Evolutionary conservation across 2,888 invertebrate genomes (phyloP).

Genomic region (Darwinula stevensoni): DNA sequence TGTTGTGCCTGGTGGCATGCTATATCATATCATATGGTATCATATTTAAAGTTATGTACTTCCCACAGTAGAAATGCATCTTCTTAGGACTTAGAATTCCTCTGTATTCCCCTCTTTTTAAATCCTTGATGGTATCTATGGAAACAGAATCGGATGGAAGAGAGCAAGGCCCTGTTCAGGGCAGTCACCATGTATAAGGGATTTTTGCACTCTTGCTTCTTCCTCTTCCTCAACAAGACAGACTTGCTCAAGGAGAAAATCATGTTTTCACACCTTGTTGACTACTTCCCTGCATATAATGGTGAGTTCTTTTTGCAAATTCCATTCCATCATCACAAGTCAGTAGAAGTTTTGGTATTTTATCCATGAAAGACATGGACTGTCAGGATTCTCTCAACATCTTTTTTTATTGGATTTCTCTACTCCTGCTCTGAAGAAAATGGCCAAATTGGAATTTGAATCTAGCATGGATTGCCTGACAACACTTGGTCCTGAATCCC

Average conservation of each 20-base stretch:
- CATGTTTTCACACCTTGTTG: slow-evolving; percentile 98
- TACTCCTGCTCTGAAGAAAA: slow-evolving; percentile 15
- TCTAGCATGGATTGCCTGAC: slow-evolving; percentile 55
- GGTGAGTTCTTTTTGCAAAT: slow-evolving; percentile 39
- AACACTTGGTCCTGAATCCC: slow-evolving; percentile 50
- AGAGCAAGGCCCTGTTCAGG: slow-evolving; percentile 99
- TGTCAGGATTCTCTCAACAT: slow-evolving; percentile 3
- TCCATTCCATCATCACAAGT: too few species aligned
- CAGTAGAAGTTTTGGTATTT: too few species aligned
- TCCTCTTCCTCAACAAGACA: slow-evolving; percentile 98
- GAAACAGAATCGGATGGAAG: slow-evolving; percentile 99
- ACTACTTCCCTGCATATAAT: slow-evolving; percentile 99
- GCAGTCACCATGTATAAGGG: slow-evolving; percentile 99
- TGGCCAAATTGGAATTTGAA: slow-evolving; percentile 51
- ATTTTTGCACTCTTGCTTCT: slow-evolving; percentile 99
- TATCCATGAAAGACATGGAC: neutral
- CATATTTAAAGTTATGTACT: too few species aligned
- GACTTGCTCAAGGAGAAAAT: slow-evolving; percentile 99
- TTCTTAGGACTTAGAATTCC: too few species aligned
- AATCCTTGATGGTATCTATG: too few species aligned
- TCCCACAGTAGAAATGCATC: too few species aligned
- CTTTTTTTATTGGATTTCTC: too few species aligned
- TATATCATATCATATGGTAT: too few species aligned
- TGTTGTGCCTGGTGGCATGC: too few species aligned
- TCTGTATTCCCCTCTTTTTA: too few species aligned